phyloP scores from a whole-genome alignment of 2,888 invertebrate species.

The Smittia sp. region DNA sequence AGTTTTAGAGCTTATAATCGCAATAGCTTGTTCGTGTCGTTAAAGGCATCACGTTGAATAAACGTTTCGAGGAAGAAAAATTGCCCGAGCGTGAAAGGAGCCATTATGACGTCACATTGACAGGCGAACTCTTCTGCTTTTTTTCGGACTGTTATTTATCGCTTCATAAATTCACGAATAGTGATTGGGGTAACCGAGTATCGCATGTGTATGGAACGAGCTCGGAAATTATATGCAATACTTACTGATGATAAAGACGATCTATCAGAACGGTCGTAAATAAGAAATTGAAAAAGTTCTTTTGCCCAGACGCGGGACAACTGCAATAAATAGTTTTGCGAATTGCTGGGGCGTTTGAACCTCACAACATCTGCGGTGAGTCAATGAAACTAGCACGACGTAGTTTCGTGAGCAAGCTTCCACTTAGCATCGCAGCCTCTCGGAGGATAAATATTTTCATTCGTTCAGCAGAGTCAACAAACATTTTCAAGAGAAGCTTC shows the following conservation, averaged over 20 bases:
- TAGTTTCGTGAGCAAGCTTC: no score
- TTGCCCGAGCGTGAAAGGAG: no score
- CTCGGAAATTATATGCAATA: background rate
- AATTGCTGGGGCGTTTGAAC: background rate
- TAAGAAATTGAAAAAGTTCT: slow-evolving; percentile 10
- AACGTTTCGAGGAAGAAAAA: background rate
- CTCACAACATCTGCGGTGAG: no score
- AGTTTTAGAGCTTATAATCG: background rate
- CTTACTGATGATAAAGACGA: background rate
- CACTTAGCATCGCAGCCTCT: no score
- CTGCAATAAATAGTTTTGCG: background rate
- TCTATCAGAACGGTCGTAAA: background rate
- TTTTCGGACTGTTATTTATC: background rate
- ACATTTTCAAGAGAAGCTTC: background rate
- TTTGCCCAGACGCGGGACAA: background rate
- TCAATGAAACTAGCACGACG: no score
- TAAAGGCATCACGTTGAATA: slow-evolving; percentile 8
- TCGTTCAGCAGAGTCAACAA: background rate
- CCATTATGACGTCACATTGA: no score
- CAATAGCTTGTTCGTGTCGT: slow-evolving; percentile 3
- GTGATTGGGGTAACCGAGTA: background rate
- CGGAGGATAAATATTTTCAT: background rate
- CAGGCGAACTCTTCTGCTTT: background rate
- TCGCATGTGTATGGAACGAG: background rate
- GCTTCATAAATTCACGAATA: background rate